These are phyloP conservation scores for Cheilosia vulpina DNA, from an alignment of 2,888 invertebrate species.

Conservation along the genomic window DNA sequence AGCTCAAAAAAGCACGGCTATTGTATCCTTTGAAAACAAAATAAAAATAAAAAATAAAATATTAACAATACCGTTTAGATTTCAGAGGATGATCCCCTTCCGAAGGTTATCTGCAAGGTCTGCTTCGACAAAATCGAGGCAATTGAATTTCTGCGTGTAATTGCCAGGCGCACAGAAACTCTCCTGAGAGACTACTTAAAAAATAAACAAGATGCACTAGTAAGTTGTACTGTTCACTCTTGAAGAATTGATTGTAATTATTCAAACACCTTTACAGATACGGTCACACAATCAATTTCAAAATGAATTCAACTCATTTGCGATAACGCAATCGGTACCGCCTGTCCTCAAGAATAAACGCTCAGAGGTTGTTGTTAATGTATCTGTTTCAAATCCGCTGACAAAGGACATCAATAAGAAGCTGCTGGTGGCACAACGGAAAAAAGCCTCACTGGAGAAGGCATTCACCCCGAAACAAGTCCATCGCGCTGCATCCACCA, in stretches of 20 bases:
- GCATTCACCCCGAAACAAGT: conserved; percentile 68
- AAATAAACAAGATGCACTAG: conserved; percentile 77
- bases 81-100: conserved; percentile 80
- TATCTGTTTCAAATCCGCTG: conserved; percentile 77
- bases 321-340: conserved; percentile 19
- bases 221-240: conserved; percentile 52
- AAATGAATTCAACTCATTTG: conserved; percentile 46
- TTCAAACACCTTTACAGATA: not conserved
- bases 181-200: conserved; percentile 80
- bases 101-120: conserved; percentile 81
- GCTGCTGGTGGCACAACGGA: conserved; percentile 60
- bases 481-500: conserved; percentile 43
- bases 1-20: too few relatives aligned
- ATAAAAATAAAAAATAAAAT: too few relatives aligned
- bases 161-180: conserved; percentile 81
- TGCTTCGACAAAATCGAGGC: conserved; percentile 82
- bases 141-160: conserved; percentile 81
- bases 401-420: conserved; percentile 76
- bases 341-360: conserved; percentile 36
- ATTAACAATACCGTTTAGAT: conserved; percentile 76
- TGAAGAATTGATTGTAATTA: not conserved
- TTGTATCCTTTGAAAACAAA: too few relatives aligned
- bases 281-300: conserved; percentile 22
- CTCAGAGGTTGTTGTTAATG: conserved; percentile 77
- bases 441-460: conserved; percentile 71